Conservation (phyloP, 2,113 vertebrate genomes). For the Chaenocephalus aceratus region DNA sequence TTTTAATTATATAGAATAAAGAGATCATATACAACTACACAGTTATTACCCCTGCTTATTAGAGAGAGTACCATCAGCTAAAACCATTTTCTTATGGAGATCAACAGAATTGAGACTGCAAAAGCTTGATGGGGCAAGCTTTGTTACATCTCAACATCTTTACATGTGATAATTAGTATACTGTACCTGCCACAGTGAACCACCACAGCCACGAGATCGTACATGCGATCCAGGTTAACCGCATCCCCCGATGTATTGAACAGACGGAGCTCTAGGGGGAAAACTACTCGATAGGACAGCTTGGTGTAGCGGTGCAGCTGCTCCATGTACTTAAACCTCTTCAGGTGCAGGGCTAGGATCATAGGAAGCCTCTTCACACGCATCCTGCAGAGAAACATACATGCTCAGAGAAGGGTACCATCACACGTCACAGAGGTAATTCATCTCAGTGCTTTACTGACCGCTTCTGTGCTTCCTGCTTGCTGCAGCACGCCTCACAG, state of each 20-base stretch:
- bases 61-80: background rate
- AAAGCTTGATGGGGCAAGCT: background rate
- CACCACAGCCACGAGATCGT: conserved; percentile 95
- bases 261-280: conserved; percentile 94
- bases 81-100: background rate
- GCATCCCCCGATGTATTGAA: conserved; percentile 96
- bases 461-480: conserved; percentile 98
- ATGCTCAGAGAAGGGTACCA: background rate
- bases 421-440: background rate
- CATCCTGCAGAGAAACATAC: conserved; percentile 85
- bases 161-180: background rate
- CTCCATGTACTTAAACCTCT: conserved; percentile 99
- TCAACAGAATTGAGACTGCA: background rate
- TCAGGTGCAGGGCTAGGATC: conserved; percentile 97
- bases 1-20: background rate
- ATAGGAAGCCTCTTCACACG: conserved; percentile 96
- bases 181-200: conserved; percentile 96
- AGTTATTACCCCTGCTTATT: background rate
- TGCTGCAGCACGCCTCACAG: conserved; percentile 98
- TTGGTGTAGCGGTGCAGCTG: conserved; percentile 97
- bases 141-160: background rate
- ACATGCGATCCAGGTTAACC: conserved; percentile 96
- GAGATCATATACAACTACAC: background rate
- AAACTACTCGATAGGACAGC: conserved; percentile 95
- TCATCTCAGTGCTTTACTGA: conserved; percentile 64